Percentiles rank a stretch among this genome's conserved stretches.
Conservation (phyloP, 2,113 vertebrate genomes). For the Conger conger region DNA sequence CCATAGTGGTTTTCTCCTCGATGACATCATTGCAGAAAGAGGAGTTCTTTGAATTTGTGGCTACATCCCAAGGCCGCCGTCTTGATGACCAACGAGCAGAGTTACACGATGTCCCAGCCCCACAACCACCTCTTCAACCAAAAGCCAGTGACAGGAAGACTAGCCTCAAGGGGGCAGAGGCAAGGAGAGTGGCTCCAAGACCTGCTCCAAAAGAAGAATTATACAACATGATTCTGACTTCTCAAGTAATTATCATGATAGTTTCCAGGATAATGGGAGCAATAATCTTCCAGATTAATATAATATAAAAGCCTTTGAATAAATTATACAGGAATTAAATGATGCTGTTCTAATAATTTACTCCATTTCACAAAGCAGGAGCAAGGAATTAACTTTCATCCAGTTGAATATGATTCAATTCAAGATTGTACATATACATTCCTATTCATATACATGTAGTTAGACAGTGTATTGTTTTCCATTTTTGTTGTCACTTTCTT, state of each 20-base stretch:
- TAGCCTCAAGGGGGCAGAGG: constrained; percentile 62
- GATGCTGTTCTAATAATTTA: not conserved
- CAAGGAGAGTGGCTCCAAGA: constrained; percentile 41
- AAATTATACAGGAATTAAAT: not conserved
- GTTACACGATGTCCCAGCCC: constrained; percentile 46
- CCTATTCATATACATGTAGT: not conserved
- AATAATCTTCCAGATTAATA: not conserved
- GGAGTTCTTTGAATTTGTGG: constrained; percentile 82
- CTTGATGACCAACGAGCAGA: constrained; percentile 81
- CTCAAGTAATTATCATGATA: constrained; percentile 67
- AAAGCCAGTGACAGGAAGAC: constrained; percentile 59
- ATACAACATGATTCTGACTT: constrained; percentile 80
- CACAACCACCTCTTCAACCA: constrained; percentile 18
- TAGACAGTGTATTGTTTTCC: not conserved
- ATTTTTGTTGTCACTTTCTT: not conserved
- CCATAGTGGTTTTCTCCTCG: constrained; percentile 76
- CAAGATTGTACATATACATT: too few relatives aligned
- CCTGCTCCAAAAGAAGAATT: constrained; percentile 75
- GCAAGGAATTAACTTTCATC: not conserved
- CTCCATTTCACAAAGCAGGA: not conserved
- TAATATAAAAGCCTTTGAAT: not conserved
- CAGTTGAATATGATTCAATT: not conserved
- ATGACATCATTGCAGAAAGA: constrained; percentile 84
- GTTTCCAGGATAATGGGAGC: not conserved
- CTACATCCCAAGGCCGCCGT: constrained; percentile 76